Evolutionary conservation across 2,113 vertebrate genomes (phyloP), one percentile per base, ranked within the genome.

Genomic region (Macquaria australasica): DNA sequence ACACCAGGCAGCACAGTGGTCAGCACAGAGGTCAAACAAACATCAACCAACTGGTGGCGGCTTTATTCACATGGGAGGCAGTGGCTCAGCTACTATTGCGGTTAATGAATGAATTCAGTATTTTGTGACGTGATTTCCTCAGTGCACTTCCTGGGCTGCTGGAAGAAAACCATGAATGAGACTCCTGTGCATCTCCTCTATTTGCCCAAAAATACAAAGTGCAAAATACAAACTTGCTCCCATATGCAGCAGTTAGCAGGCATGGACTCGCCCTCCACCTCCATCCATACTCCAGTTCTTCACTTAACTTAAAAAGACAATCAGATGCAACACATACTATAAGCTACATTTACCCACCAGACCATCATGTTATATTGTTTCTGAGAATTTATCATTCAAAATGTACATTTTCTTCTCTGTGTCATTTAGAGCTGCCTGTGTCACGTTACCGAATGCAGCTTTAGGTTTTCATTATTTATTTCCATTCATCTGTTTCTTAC

Each of bases 111-210:
- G 8, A 69, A 51, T 58, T 73, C 51, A 28, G 5, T 48, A 45
- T 43, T 88, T 67, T 28, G 25, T 71, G 31, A 69, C 0, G 3
- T 74, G 6, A 28, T 28, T 82, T 84, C 53, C 34, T 25, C 0
- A n/a, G 50, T 74, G 77, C 84, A 86, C 77, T 80, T 85, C 82
- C 39, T 28, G 14, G 34, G 50, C 53, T 51, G 12, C 50, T 79
- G 48, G 23, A 58, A 41, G 59, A 48, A n/a, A 28, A 48, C 43
- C 41, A 39, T 4, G 25, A 55, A n/a, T 25, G 28, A 62, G 48
- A 48, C 56, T 68, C 18, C 43, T 66, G 66, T 48, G 8, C 41
- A 15, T 58, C 48, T 56, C 71, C 12, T 34, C 2, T 9, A 1
- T 59, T 43, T 66, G 11, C 34, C 25, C 34, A 12, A 11, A n/a